Conservation (phyloP, 2,797 vertebrate species). For the Macrochelys suwanniensis region DNA sequence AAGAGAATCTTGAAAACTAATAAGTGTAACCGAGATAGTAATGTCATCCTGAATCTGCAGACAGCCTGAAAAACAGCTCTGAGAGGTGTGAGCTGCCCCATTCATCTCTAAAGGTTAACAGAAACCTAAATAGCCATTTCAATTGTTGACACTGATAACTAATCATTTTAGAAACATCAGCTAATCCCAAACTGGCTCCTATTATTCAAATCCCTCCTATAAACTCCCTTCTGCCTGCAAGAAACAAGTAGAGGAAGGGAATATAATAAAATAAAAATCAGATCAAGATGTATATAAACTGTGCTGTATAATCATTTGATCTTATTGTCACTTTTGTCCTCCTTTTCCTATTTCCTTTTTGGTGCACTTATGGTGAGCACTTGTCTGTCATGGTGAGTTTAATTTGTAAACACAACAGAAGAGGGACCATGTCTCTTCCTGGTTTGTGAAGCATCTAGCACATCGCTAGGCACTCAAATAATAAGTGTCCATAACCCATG, state of each 20-base stretch:
- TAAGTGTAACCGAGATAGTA: background rate
- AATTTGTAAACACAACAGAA: background rate
- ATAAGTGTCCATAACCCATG: background rate
- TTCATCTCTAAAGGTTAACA: background rate
- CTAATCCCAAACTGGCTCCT: background rate
- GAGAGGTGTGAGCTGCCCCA: background rate
- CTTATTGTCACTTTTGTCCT: background rate
- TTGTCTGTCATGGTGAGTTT: background rate
- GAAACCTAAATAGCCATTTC: background rate
- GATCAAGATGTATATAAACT: background rate
- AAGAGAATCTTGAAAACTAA: background rate
- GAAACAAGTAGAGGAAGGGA: background rate
- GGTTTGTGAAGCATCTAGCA: background rate
- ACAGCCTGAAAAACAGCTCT: background rate
- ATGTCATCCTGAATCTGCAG: background rate
- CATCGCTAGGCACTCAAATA: background rate
- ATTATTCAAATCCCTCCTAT: background rate
- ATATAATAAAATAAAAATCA: background rate
- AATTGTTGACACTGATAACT: background rate
- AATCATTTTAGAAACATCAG: background rate
- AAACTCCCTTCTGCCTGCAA: background rate
- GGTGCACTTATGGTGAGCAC: background rate
- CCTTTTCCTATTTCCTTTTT: background rate
- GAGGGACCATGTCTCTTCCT: background rate
- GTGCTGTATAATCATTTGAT: background rate